These are phyloP conservation scores for Hermaeophaga mercurialis DNA, from an alignment of 2,888 invertebrate genomes.

Conservation along the genomic window DNA sequence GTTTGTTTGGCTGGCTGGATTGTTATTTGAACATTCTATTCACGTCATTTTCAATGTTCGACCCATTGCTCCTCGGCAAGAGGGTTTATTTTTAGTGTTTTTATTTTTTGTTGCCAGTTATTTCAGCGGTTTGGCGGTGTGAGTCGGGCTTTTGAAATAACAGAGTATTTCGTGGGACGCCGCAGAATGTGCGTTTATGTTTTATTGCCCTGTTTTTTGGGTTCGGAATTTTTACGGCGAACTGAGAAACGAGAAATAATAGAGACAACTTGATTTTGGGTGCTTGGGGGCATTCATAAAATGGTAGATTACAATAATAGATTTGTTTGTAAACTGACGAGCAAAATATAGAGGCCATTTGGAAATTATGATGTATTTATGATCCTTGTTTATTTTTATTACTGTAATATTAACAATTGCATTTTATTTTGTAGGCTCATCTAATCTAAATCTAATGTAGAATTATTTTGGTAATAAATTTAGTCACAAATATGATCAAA, in stretches of 20 bases:
- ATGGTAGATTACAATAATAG: too few species aligned
- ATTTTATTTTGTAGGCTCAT: too few species aligned
- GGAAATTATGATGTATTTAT: too few species aligned
- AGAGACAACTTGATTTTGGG: background rate
- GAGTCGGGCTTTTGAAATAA: slow-evolving; percentile 32
- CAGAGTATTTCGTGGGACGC: slow-evolving; percentile 31
- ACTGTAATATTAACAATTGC: too few species aligned
- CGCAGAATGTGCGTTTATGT: slow-evolving; percentile 26
- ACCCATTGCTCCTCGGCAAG: slow-evolving; percentile 29
- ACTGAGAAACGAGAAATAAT: slow-evolving; percentile 3
- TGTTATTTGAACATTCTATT: slow-evolving; percentile 40
- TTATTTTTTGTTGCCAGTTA: slow-evolving; percentile 30
- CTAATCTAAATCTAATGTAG: too few species aligned
- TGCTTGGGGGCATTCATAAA: too few species aligned
- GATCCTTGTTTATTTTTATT: too few species aligned
- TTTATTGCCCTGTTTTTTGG: slow-evolving; percentile 26
- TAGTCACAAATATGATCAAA: too few species aligned
- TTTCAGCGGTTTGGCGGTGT: slow-evolving; percentile 31
- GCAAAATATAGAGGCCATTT: too few species aligned
- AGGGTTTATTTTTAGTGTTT: slow-evolving; percentile 36
- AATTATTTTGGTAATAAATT: too few species aligned
- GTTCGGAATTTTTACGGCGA: slow-evolving; percentile 10
- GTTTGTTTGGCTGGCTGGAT: slow-evolving; percentile 38
- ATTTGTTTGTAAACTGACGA: too few species aligned
- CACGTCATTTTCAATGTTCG: slow-evolving; percentile 40